Evolutionary conservation across 2,113 vertebrate genomes (phyloP), one percentile per base, ranked within the genome.

Genomic region (Daphoenositta chrysoptera): DNA sequence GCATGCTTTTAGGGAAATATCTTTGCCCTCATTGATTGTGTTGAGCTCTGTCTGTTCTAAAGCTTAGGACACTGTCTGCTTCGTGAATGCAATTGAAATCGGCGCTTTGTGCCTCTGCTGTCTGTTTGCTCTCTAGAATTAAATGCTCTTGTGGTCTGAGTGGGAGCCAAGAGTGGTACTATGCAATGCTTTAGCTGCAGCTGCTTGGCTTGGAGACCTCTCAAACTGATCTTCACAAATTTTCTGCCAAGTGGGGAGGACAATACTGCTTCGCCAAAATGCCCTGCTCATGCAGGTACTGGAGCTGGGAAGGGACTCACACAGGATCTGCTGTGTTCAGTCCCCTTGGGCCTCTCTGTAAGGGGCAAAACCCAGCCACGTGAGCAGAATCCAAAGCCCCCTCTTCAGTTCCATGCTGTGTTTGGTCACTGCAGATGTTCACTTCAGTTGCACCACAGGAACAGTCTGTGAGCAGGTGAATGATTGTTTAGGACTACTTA

Each of bases 1-100:
- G 11, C 51, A 73, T 39, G 64, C 68, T 89, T 81, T 91, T 45
- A 77, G 54, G 87, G 72, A 89, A 91, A 58, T 88, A 21, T 45
- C 48, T 83, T 56, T 73, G n/a, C 78, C 80, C 40, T 83, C 6
- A 6, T 8, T 61, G 61, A 53, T 57, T 57, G 15, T 57, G 40
- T 65, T 33, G 81, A 57, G 45, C 40, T 89, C 76, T 77, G 60
- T 37, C 68, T 83, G 65, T 73, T 87, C 68, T 53, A 61, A 90
- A 77, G 83, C 42, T 65, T 27, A 37, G 68, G 66, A 80, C 44
- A 15, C 72, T 76, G 56, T 70, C 83, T 93, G 77, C 72, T 84
- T 68, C 50, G 37, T 73, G 65, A 65, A 70, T 2, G 17, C 37
- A 69, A 35, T 17, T 47, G 26, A 51, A 83, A 76, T 70, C 26